Base-by-base conservation (phyloP, 2,113 vertebrate genomes). In the Taurulus bubalis region DNA sequence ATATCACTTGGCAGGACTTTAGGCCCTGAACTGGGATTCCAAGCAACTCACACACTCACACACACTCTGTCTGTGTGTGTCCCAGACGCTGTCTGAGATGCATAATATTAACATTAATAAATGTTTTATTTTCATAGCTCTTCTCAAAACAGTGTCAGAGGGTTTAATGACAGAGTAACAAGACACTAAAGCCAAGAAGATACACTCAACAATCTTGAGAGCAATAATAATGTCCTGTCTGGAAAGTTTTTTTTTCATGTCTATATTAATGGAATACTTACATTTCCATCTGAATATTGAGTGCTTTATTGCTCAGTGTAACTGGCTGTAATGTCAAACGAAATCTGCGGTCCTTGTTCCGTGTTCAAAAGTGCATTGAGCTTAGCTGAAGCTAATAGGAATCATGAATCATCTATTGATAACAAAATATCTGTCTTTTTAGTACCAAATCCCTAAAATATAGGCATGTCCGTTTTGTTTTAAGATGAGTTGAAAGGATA, bases 21-120 rank as follows among this genome's bases (percentile, higher is more conserved):
- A 63, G 87, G 85, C 75, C 90, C 74, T 89, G 85, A 91, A 87
- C 90, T 71, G 60, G 56, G 87, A 91, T 90, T 87, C 81, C 76
- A 66, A 75, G 62, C 71, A 75, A 56, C 59, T 66, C n/a, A n/a
- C n/a, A n/a, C n/a, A n/a, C n/a, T n/a, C n/a, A n/a, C n/a, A n/a
- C n/a, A n/a, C n/a, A n/a, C n/a, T n/a, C n/a, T n/a, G 10, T 42
- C 2, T 42, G 11, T 58, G 72, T 62, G 22, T 24, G 2, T 71
- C 30, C 70, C 73, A 77, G 55, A 56, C 30, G 0, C 36, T 76
- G 71, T 68, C 42, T 3, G 47, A 69, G 56, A 75, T 82, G 65
- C 66, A 67, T 64, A 74, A 80, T 64, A 75, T 82, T 77, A 89
- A 83, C 65, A 68, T 63, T 76, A 76, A 82, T 75, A 65, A 79